Evolutionary conservation across 1,140 invertebrate species (phyloP).

Genomic region (Bombus difficillimus): DNA sequence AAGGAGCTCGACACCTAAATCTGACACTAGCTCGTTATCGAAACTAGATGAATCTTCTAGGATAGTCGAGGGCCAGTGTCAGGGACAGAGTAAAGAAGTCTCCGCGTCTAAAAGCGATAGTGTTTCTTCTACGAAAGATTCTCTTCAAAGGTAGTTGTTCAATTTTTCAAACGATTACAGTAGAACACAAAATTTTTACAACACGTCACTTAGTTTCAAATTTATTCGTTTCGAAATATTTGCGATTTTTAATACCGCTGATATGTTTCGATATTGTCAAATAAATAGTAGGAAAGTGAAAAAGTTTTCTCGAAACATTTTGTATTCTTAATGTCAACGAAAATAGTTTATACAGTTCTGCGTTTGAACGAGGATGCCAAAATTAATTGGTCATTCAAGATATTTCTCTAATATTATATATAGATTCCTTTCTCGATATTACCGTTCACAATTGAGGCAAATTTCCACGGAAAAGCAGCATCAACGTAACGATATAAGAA

Average conservation of each 20-base stretch:
- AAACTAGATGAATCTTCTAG: conserved; percentile 56
- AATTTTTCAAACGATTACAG: not conserved
- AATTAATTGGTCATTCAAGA: not conserved
- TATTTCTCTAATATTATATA: not conserved
- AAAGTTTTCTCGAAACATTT: not conserved
- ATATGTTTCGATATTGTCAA: not conserved
- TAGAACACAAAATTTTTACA: not conserved
- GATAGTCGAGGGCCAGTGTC: conserved; percentile 45
- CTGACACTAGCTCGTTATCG: conserved; percentile 52
- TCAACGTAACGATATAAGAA: no score
- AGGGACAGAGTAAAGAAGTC: conserved; percentile 35
- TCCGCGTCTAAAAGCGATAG: conserved; percentile 29
- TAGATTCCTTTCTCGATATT: not conserved
- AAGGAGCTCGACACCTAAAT: conserved; percentile 62
- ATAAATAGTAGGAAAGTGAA: not conserved
- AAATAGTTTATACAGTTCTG: no score
- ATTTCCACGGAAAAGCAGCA: not conserved
- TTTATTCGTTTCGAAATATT: not conserved
- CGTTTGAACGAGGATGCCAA: not conserved
- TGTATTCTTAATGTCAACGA: not conserved
- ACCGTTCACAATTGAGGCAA: not conserved
- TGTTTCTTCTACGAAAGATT: conserved; percentile 58
- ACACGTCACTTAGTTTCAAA: no score
- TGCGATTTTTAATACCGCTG: fast-evolving
- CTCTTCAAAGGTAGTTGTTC: conserved; percentile 49